Evolutionary conservation across 2,888 invertebrate species (phyloP).

Genomic region (Mythimna pallens): DNA sequence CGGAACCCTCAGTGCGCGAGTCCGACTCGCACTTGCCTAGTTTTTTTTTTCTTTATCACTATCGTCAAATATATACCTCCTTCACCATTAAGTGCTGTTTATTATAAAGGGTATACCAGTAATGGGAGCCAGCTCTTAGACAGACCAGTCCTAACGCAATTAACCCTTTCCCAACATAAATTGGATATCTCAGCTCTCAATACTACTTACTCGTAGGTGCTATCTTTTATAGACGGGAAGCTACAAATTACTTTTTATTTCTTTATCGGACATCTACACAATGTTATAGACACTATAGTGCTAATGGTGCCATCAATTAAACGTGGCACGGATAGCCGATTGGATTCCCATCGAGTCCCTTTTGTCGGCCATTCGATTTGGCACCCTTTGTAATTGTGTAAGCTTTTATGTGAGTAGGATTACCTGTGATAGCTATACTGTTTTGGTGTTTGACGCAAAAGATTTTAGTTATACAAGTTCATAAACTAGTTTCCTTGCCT

Average conservation of each 20-base stretch:
- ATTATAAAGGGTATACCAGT: not conserved
- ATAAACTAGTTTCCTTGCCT: no score
- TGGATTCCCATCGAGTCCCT: conserved; percentile 77
- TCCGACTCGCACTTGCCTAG: no score
- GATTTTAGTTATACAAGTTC: not conserved
- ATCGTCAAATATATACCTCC: not conserved
- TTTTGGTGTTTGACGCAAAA: not conserved
- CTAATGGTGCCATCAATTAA: conserved; percentile 87
- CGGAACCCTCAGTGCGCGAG: no score
- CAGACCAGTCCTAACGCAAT: conserved; percentile 26
- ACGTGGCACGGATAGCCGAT: conserved; percentile 81
- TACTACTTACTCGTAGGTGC: conserved; percentile 22
- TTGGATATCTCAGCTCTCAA: conserved; percentile 44
- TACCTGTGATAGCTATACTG: conserved; percentile 2
- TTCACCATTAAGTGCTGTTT: not conserved
- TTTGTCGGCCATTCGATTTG: conserved; percentile 76
- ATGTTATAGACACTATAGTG: conserved; percentile 53
- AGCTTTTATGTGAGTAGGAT: conserved; percentile 27
- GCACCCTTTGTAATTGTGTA: conserved; percentile 32
- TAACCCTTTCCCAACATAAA: conserved; percentile 37
- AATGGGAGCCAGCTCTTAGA: not conserved
- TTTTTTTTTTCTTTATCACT: no score
- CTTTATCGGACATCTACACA: conserved; percentile 26
- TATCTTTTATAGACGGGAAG: conserved; percentile 25
- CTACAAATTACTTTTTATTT: conserved; percentile 53